Percentiles rank a stretch among this genome's conserved stretches.
phyloP scores from a whole-genome alignment of 2,797 vertebrate species.

The Helarctos malayanus region DNA sequence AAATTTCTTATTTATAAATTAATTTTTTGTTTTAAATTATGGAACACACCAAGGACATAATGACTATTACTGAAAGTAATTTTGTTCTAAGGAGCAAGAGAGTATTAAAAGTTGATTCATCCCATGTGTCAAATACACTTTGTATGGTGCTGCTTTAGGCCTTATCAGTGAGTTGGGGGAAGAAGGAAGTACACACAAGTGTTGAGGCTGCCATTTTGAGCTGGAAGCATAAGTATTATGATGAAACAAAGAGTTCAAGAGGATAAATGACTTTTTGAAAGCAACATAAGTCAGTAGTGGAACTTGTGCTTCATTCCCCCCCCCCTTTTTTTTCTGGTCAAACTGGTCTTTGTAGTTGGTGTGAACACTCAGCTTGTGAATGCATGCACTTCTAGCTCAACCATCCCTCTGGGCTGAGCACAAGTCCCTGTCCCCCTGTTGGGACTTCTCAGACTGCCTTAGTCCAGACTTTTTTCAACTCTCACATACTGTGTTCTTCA shows the following conservation, averaged over 20 bases:
- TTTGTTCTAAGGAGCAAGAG: conserved; percentile 18
- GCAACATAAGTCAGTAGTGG: neutral
- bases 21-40: conserved; percentile 29
- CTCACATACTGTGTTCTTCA: neutral
- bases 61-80: neutral
- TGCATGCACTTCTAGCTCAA: neutral
- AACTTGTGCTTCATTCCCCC: neutral
- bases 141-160: neutral
- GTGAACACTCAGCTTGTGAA: neutral
- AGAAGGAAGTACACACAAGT: neutral
- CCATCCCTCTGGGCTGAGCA: neutral
- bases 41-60: neutral
- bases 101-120: neutral
- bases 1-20: conserved; percentile 20
- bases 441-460: neutral
- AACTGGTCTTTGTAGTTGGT: neutral
- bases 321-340: neutral
- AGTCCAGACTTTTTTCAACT: neutral
- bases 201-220: conserved; percentile 11
- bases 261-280: neutral
- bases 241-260: neutral
- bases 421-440: neutral
- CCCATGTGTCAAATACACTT: neutral
- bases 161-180: neutral
- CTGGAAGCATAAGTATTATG: neutral